phyloP scores from a whole-genome alignment of 2,888 invertebrate genomes.

The Calliphora vomitoria region DNA sequence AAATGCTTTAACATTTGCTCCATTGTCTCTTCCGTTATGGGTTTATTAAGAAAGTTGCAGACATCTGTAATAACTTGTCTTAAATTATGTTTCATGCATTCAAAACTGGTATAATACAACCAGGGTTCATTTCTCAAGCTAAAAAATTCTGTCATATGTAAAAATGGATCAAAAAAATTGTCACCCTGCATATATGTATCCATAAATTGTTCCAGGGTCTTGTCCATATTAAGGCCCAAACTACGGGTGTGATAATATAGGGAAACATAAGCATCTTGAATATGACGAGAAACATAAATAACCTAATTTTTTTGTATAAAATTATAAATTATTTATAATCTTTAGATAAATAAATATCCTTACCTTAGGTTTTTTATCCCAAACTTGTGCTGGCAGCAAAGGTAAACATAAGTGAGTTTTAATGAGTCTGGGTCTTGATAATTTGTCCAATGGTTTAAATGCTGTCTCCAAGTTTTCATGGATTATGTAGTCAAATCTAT shows the following conservation, averaged over 20 bases:
- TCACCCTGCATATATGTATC: conserved; percentile 55
- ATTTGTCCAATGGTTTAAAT: conserved; percentile 61
- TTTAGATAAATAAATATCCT: background rate
- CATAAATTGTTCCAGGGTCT: conserved; percentile 74
- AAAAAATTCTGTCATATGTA: conserved; percentile 75
- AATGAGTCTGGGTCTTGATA: conserved; percentile 78
- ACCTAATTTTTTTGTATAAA: conserved; percentile 84
- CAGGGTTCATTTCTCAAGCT: conserved; percentile 72
- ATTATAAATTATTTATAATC: background rate
- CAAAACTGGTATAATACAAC: conserved; percentile 75
- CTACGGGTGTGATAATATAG: conserved; percentile 87
- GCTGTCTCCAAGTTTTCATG: conserved; percentile 61
- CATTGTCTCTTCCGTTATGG: conserved; percentile 71
- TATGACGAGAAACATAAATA: conserved; percentile 92
- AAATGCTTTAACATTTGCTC: conserved; percentile 74
- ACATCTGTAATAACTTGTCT: conserved; percentile 72
- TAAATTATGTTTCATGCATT: conserved; percentile 76
- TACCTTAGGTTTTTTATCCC: conserved; percentile 79
- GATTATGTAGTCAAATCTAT: conserved; percentile 73
- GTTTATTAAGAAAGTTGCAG: conserved; percentile 74
- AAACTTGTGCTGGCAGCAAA: conserved; percentile 78
- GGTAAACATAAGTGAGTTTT: conserved; percentile 79
- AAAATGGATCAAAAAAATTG: conserved; percentile 33
- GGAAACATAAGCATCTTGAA: conserved; percentile 92
- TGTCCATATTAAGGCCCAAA: conserved; percentile 73